phyloP scores from a whole-genome alignment of 1,140 invertebrate species.

The Papilio aristodemus region DNA sequence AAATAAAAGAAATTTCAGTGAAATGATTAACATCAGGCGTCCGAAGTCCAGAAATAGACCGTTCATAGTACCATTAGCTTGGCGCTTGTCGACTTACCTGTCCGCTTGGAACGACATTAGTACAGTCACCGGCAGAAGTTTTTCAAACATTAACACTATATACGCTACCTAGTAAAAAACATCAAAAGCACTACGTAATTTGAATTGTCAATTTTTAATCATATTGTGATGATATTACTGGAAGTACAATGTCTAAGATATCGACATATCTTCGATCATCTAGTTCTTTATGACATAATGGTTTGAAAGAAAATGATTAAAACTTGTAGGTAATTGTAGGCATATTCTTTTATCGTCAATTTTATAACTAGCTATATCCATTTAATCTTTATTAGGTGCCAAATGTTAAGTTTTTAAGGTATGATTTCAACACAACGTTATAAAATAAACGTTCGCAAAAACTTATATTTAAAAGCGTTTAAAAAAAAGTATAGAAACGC shows the following conservation, averaged over 20 bases:
- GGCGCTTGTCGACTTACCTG: slow-evolving; percentile 41
- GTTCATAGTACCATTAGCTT: slow-evolving; percentile 43
- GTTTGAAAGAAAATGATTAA: too few relatives aligned
- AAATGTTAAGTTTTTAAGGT: not conserved
- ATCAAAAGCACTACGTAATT: too few relatives aligned
- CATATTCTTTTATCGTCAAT: not conserved
- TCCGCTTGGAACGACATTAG: slow-evolving; percentile 39
- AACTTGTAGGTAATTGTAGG: too few relatives aligned
- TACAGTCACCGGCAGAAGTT: not conserved
- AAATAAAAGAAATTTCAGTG: slow-evolving; percentile 17
- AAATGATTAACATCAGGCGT: slow-evolving; percentile 16
- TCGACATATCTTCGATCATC: too few relatives aligned
- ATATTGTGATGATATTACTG: too few relatives aligned
- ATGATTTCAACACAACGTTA: not conserved
- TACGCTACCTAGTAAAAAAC: too few relatives aligned
- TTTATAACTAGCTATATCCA: not conserved
- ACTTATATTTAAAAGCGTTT: slow-evolving; percentile 12
- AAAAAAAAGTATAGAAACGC: slow-evolving; percentile 11
- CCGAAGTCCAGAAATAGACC: slow-evolving; percentile 39
- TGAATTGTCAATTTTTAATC: too few relatives aligned
- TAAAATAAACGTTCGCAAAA: slow-evolving; percentile 19
- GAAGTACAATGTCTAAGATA: too few relatives aligned
- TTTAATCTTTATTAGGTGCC: not conserved
- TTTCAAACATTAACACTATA: not conserved
- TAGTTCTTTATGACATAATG: too few relatives aligned